These are phyloP conservation scores for Malurus alboscapulatus DNA, from an alignment of 2,113 vertebrate genomes.

Conservation along the genomic window DNA sequence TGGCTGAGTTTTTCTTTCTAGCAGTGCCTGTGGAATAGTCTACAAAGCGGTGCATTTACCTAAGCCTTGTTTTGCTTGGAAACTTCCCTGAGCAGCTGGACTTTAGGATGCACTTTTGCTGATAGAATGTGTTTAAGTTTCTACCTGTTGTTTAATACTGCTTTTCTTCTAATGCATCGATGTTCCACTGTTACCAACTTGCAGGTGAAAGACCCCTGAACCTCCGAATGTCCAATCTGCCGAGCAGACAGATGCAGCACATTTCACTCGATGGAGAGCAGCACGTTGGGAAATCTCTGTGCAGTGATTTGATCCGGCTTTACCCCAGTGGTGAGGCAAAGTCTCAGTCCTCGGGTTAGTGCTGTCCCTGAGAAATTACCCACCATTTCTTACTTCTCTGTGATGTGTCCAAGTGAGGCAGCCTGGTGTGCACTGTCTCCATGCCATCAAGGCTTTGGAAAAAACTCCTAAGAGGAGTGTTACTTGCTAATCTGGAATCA, in stretches of 20 bases:
- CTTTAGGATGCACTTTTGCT: neutral
- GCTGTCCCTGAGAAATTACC: neutral
- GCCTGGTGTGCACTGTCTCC: neutral
- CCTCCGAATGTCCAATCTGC: conserved; percentile 81
- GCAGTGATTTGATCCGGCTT: conserved; percentile 86
- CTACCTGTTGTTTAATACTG: neutral
- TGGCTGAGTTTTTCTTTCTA: neutral
- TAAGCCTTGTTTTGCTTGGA: neutral
- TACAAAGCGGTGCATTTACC: neutral
- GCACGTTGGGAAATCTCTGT: conserved; percentile 81
- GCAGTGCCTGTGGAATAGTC: neutral
- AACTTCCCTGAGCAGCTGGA: neutral
- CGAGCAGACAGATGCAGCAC: conserved; percentile 76
- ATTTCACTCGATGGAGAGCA: conserved; percentile 76
- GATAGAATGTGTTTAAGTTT: neutral
- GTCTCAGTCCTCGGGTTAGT: conserved; percentile 77
- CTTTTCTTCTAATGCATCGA: neutral
- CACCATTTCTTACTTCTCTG: neutral
- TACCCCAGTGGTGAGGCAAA: conserved; percentile 80
- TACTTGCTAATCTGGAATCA: neutral
- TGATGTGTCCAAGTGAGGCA: neutral
- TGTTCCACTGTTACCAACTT: neutral
- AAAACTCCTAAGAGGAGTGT: neutral
- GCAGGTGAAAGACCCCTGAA: conserved; percentile 89
- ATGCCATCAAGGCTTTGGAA: neutral